Evolutionary conservation across 2,888 invertebrate species (phyloP).

Genomic region (Criorhina ranunculi): DNA sequence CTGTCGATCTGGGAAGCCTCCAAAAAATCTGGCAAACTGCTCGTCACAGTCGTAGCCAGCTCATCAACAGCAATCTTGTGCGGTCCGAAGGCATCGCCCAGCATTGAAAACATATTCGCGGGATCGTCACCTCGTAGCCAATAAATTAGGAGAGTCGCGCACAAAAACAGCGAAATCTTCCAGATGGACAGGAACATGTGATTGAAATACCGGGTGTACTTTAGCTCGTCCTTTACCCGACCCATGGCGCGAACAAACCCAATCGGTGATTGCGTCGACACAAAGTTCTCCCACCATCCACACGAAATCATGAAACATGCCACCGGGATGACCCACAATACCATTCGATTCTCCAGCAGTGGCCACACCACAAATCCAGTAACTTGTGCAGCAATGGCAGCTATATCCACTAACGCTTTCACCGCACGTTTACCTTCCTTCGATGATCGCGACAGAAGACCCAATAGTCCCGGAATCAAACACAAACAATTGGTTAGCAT

Average conservation of each 20-base stretch:
- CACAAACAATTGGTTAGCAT: constrained; percentile 98
- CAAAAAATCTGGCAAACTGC: constrained; percentile 88
- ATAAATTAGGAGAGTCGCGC: constrained; percentile 89
- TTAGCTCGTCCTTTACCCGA: constrained; percentile 91
- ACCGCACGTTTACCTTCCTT: constrained; percentile 92
- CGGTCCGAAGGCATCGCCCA: constrained; percentile 90
- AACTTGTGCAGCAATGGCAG: constrained; percentile 94
- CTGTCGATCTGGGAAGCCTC: constrained; percentile 91
- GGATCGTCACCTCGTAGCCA: constrained; percentile 91
- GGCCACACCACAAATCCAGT: constrained; percentile 97
- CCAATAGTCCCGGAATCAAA: constrained; percentile 91
- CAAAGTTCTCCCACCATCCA: constrained; percentile 99
- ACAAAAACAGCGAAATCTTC: constrained; percentile 93
- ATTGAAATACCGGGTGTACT: constrained; percentile 93
- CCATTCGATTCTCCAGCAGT: constrained; percentile 90
- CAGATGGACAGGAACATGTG: constrained; percentile 96
- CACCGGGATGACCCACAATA: constrained; percentile 94
- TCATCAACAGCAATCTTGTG: constrained; percentile 92
- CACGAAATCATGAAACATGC: constrained; percentile 94
- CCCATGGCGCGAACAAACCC: constrained; percentile 89
- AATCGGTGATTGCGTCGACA: constrained; percentile 93
- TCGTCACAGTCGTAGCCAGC: constrained; percentile 82
- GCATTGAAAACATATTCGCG: constrained; percentile 90
- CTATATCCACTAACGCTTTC: constrained; percentile 92
- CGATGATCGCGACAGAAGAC: constrained; percentile 92